phyloP scores from a whole-genome alignment of 2,797 vertebrate species.

The Acipenser oxyrinchus region DNA sequence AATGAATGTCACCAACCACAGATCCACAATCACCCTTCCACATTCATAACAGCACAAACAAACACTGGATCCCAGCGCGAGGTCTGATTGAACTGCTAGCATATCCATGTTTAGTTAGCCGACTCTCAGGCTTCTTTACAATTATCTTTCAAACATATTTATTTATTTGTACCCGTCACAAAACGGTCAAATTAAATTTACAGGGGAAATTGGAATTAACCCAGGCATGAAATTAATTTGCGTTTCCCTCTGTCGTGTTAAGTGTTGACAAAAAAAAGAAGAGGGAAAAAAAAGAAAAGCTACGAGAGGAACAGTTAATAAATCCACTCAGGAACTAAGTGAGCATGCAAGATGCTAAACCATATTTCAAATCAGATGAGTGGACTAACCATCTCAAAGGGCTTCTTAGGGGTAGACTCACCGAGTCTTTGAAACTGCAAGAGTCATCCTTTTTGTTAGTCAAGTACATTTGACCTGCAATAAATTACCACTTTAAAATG shows the following conservation, averaged over 20 bases:
- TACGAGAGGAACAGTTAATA: not conserved
- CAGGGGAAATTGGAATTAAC: conserved; percentile 28
- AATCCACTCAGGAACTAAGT: not conserved
- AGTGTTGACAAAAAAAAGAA: conserved; percentile 6
- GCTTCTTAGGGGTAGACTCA: too few species aligned
- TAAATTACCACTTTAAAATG: too few species aligned
- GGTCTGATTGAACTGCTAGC: too few species aligned
- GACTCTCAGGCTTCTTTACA: not conserved
- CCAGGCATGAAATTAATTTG: conserved; percentile 33
- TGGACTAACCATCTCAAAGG: too few species aligned
- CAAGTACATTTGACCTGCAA: too few species aligned
- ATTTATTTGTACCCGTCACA: conserved; percentile 7
- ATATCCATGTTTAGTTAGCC: not conserved
- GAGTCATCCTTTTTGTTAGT: too few species aligned
- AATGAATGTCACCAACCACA: too few species aligned
- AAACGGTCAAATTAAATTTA: conserved; percentile 28
- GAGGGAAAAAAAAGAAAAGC: too few species aligned
- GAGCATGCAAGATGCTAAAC: not conserved
- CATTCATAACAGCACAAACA: too few species aligned
- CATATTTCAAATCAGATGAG: too few species aligned
- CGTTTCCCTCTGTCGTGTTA: conserved; percentile 14
- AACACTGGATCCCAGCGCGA: too few species aligned
- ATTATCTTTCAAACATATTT: not conserved
- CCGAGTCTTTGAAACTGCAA: too few species aligned
- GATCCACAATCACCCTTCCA: not conserved